A percentile compares a stretch with the other conserved stretches of the same genome.
phyloP scores from a whole-genome alignment of 1,140 invertebrate genomes.

The Diuraphis noxia region DNA sequence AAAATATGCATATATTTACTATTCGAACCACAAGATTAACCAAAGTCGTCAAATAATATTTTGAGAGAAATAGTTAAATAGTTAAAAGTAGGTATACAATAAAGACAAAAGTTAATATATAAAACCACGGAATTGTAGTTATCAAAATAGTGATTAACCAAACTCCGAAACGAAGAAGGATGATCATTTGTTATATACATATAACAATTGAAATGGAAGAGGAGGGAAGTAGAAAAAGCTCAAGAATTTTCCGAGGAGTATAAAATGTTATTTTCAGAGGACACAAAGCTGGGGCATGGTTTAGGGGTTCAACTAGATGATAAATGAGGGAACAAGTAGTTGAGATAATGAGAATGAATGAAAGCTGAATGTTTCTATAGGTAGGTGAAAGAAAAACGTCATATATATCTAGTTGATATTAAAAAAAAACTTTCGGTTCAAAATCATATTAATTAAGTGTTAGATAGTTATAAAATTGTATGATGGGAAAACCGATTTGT shows the following conservation, averaged over 20 bases:
- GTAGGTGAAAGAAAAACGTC: not conserved
- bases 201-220: not conserved
- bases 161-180: not conserved
- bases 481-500: not conserved
- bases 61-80: not conserved
- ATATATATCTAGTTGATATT: not conserved
- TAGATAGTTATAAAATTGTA: not conserved
- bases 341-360: not conserved
- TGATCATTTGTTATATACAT: not conserved
- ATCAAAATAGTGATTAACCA: not conserved
- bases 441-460: not conserved
- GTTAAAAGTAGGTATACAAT: not conserved
- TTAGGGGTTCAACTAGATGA: not conserved
- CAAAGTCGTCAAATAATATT: not conserved
- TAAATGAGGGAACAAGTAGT: conserved; percentile 4
- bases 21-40: not conserved
- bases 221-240: not conserved
- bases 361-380: not conserved
- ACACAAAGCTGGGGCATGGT: not conserved
- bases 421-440: not conserved
- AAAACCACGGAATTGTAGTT: not conserved
- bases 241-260: not conserved
- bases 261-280: conserved; percentile 37
- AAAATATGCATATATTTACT: not conserved
- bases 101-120: not conserved